Conservation (phyloP, 2,888 invertebrate species). For the Pachliopta kotzebuea region DNA sequence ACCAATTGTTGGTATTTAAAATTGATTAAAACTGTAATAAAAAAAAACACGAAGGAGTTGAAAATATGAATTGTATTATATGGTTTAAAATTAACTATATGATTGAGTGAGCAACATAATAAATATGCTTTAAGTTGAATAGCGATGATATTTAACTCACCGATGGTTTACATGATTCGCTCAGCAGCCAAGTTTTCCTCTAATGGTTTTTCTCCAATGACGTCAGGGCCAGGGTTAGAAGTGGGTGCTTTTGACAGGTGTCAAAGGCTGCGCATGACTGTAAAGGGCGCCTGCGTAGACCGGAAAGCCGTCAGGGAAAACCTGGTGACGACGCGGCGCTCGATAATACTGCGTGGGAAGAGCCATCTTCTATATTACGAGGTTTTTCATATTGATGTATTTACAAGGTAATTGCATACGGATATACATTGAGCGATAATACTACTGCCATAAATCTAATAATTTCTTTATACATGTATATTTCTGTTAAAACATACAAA, state of each 20-base stretch:
- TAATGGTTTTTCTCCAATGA: conserved; percentile 47
- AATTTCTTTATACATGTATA: no score
- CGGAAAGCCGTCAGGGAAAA: conserved; percentile 27
- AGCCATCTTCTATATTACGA: no score
- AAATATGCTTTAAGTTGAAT: neutral
- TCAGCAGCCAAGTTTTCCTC: conserved; percentile 33
- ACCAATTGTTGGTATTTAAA: no score
- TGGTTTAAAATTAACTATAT: no score
- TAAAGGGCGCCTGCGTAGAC: conserved; percentile 50
- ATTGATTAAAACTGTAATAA: no score
- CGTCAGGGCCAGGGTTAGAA: conserved; percentile 53
- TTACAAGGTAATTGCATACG: no score
- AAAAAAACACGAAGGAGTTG: no score
- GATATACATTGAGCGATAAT: no score
- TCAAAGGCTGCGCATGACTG: conserved; percentile 51
- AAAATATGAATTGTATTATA: no score
- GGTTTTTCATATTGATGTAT: no score
- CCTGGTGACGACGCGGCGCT: conserved; percentile 21
- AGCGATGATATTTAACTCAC: conserved; percentile 38
- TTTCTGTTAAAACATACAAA: no score
- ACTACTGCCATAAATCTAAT: no score
- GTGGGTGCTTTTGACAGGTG: conserved; percentile 65
- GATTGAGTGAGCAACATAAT: neutral
- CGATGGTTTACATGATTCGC: conserved; percentile 56
- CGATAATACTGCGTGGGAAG: conserved; percentile 13